Conservation (phyloP, 2,797 vertebrate genomes). For the Pseudomugil gertrudae region DNA sequence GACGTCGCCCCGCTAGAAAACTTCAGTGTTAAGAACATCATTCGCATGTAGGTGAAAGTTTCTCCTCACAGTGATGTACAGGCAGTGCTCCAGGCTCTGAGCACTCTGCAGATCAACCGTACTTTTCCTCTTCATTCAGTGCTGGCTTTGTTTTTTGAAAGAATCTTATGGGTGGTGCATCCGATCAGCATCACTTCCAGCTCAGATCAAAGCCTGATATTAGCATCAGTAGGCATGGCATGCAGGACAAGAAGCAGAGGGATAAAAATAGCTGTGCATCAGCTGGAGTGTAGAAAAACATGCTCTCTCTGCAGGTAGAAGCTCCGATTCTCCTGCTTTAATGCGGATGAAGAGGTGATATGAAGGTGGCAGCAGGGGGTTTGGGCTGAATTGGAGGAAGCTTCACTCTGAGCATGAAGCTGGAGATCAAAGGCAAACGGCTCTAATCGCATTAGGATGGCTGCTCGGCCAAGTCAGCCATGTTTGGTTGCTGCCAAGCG, state of each 20-base stretch:
- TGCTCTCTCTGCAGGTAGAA: background rate
- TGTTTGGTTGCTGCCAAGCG: slow-evolving; percentile 46
- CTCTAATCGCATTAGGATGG: slow-evolving; percentile 60
- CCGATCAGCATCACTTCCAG: slow-evolving; percentile 33
- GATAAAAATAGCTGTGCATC: slow-evolving; percentile 4
- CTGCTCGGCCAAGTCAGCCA: slow-evolving; percentile 44
- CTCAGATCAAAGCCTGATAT: slow-evolving; percentile 48
- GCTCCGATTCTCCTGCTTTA: background rate
- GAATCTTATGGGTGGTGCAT: slow-evolving; percentile 20
- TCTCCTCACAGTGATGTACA: background rate
- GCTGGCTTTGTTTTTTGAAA: slow-evolving; percentile 10
- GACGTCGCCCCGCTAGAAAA: slow-evolving; percentile 92
- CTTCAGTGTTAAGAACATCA: slow-evolving; percentile 96
- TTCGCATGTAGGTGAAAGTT: slow-evolving; percentile 90
- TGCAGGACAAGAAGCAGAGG: slow-evolving; percentile 3
- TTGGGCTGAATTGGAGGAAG: slow-evolving; percentile 34
- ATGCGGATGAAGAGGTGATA: slow-evolving; percentile 35
- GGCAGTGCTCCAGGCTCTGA: background rate
- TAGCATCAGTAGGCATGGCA: background rate
- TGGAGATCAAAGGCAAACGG: slow-evolving; percentile 66
- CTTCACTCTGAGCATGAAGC: slow-evolving; percentile 34
- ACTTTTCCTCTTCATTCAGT: background rate
- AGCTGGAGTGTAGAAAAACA: background rate
- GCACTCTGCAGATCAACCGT: background rate
- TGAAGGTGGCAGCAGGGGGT: slow-evolving; percentile 43